A percentile compares a stretch with the other conserved stretches of the same genome.
These are phyloP conservation scores for Cochlearius cochlearius DNA, from an alignment of 2,113 vertebrate genomes.

Conservation along the genomic window DNA sequence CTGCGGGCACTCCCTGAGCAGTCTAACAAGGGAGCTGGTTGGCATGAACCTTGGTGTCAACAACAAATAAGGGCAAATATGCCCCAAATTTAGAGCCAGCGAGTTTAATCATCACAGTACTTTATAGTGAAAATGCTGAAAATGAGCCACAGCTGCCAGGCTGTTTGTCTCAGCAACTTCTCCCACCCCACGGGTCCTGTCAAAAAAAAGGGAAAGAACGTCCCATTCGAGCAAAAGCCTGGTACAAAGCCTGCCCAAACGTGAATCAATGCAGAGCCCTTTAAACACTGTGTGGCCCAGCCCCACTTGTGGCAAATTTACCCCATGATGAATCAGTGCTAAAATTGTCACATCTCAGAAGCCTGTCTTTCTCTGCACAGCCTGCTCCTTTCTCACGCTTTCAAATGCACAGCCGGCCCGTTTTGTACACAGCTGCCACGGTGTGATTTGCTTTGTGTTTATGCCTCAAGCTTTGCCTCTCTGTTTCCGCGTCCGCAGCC, in stretches of 20 bases:
- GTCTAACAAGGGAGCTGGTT: background rate
- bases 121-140: background rate
- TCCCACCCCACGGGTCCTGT: background rate
- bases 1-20: background rate
- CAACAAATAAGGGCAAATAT: background rate
- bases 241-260: background rate
- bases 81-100: background rate
- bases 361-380: background rate
- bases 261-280: background rate
- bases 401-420: background rate
- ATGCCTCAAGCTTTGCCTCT: constrained; percentile 42
- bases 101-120: background rate
- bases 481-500: background rate
- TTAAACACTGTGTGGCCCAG: background rate
- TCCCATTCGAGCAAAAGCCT: background rate
- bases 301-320: background rate
- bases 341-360: background rate
- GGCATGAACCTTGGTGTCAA: background rate
- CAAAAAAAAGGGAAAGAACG: background rate
- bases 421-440: constrained; percentile 27
- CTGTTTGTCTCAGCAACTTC: background rate
- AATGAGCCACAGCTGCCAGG: background rate
- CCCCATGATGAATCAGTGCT: constrained; percentile 5
- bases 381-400: constrained; percentile 43
- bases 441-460: constrained; percentile 44